Evolutionary conservation across 2,113 vertebrate species (phyloP), one percentile per base, ranked within the genome.

Genomic region (Daubentonia madagascariensis): DNA sequence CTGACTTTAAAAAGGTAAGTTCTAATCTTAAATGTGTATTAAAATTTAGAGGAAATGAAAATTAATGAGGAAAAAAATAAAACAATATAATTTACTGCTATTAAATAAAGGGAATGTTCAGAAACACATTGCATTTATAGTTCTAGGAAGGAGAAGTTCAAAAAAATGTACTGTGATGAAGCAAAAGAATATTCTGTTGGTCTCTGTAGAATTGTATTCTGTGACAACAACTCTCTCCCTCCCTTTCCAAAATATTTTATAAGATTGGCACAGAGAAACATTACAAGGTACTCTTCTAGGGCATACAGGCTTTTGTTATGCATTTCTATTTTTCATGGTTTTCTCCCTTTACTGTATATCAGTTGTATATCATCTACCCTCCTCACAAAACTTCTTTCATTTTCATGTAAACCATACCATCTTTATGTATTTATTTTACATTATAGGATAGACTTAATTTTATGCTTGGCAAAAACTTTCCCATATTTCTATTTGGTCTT

Each of bases 31-130:
- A 35, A 40, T 35, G n/a, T 75, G 3, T 65, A 37, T 22, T 72
- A 72, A 86, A 76, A 85, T 87, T 89, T 89, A 84, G n/a, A 17
- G 25, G 13, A 89, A 97, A 93, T 85, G 28, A 92, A 91, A 80
- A 94, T 65, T 83, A 93, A 91, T 73, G 50, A 79, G 32, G 32
- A 76, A 67, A 37, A 80, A 91, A 45, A 54, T 70, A 79, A 83
- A 20, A 5, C 25, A 37, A 87, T 61, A 32, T 40, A 22, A 37
- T 50, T 65, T 79, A 20, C 48, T 75, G 45, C 45, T 89, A 10
- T 70, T 91, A 67, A 35, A 94, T 75, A 88, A 32, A 91, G 3
- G 14, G 40, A 89, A 85, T 95, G 12, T 7, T 50, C 54, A 83
- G 30, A 91, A 81, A 79, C 18, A 67, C 4, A 61, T 5, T 84